These are phyloP conservation scores for Eristalis arbustorum DNA, from an alignment of 2,888 invertebrate species.

Conservation along the genomic window DNA sequence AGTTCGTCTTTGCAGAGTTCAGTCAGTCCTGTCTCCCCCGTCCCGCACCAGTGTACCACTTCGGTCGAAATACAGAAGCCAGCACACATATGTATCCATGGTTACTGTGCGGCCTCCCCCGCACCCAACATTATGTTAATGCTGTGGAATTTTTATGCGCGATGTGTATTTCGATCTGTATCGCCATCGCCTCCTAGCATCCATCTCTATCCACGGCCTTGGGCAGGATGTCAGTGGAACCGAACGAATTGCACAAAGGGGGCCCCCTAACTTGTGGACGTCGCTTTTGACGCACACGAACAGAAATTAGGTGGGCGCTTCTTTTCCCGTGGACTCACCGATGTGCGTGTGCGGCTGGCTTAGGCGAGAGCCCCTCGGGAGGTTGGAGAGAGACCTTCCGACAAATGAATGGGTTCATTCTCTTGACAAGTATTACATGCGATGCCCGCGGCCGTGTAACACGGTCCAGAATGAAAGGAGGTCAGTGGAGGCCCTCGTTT, in stretches of 20 bases:
- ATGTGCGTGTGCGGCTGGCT: neutral
- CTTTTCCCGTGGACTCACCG: no score
- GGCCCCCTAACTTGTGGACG: neutral
- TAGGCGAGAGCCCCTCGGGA: neutral
- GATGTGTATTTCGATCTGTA: constrained; percentile 40
- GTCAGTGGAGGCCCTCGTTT: neutral
- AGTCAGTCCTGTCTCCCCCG: neutral
- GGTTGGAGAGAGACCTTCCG: neutral
- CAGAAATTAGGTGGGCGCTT: neutral
- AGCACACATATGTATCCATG: neutral
- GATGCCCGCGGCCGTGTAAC: neutral
- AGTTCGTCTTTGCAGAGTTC: neutral
- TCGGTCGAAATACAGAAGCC: constrained; percentile 36
- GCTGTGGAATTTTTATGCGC: constrained; percentile 57
- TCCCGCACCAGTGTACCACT: constrained; percentile 17
- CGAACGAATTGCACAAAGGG: neutral
- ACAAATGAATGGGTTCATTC: neutral
- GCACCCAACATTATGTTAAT: constrained; percentile 55
- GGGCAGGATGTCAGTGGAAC: constrained; percentile 45
- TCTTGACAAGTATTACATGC: neutral
- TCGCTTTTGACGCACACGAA: no score
- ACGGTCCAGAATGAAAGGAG: neutral
- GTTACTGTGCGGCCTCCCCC: neutral
- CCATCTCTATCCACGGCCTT: constrained; percentile 50
- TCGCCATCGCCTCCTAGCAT: constrained; percentile 37